Base-by-base conservation (phyloP, 2,888 invertebrate species). In the Teleogryllus oceanicus region DNA sequence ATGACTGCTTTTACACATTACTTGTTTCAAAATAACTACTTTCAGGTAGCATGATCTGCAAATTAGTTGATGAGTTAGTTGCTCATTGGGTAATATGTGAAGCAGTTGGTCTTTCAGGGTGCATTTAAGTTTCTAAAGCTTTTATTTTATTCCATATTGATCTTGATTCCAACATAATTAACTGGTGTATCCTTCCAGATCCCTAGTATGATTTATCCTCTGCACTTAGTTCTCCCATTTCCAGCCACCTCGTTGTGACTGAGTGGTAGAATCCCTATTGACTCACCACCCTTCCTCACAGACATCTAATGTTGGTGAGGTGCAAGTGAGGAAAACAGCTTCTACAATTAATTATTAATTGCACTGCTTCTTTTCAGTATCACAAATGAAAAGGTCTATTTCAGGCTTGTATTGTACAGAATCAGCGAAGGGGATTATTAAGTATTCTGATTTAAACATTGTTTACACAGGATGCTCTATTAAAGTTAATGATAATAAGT, bases 361-460 rank as follows among this genome's bases (percentile, higher is more conserved):
- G 62, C 62, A 62, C 62, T 62, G 62, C 62, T 62, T 62, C 62
- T 62, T 62, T 62, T 62, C 62, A 62, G 62, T 62, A 18, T 62
- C 62, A 62, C 62, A 62, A 62, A 18, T 62, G 16, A 62, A 12
- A 62, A 62, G 16, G 16, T 62, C 62, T 10, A 62, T 62, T 62
- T n/a, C 62, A 62, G 62, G 62, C 62, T 62, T n/a, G n/a, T n/a
- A 5, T 16, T 62, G 62, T 62, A 62, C n/a, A 62, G 62, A 62
- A 62, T 11, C 62, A 62, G 4, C 62, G n/a, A 62, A 16, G n/a
- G 62, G n/a, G n/a, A n/a, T 62, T 18, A 62, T 18, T 62, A n/a
- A 62, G 8, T n/a, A 62, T 12, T 62, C 62, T 18, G 62, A 18
- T 62, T 13, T 62, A 18, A 62, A 12, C n/a, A n/a, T 62, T 62